Evolutionary conservation across 2,797 vertebrate species (phyloP).

Genomic region (Borostomias antarcticus): DNA sequence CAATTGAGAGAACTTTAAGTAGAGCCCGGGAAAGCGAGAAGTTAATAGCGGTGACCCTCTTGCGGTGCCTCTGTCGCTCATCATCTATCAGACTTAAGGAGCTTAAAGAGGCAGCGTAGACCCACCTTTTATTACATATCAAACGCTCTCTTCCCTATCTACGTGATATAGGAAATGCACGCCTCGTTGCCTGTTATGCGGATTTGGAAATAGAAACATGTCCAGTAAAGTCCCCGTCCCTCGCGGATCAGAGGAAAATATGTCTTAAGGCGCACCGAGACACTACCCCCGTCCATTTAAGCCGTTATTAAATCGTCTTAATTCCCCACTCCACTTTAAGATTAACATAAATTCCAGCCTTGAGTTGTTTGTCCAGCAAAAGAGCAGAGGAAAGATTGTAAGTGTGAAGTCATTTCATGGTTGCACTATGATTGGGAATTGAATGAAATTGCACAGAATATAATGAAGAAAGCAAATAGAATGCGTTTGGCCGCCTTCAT

Average conservation of each 20-base stretch:
- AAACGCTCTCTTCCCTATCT: slow-evolving; percentile 74
- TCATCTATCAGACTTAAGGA: slow-evolving; percentile 82
- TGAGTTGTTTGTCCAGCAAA: slow-evolving; percentile 59
- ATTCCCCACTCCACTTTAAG: slow-evolving; percentile 60
- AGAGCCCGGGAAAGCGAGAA: slow-evolving; percentile 73
- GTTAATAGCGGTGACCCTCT: slow-evolving; percentile 82
- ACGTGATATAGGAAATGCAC: slow-evolving; percentile 70
- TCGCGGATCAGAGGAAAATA: slow-evolving; percentile 70
- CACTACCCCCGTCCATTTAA: slow-evolving; percentile 64
- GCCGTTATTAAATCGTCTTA: slow-evolving; percentile 71
- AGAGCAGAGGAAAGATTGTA: slow-evolving; percentile 10
- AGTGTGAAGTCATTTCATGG: slow-evolving; percentile 37
- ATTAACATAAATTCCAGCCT: slow-evolving; percentile 53
- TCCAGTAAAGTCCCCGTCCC: slow-evolving; percentile 74
- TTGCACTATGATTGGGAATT: slow-evolving; percentile 43
- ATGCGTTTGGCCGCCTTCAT: neutral
- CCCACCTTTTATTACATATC: slow-evolving; percentile 77
- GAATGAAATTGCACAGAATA: slow-evolving; percentile 29
- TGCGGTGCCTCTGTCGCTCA: slow-evolving; percentile 79
- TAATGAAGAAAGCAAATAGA: slow-evolving; percentile 17
- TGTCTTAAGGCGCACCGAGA: slow-evolving; percentile 66
- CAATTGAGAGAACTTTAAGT: slow-evolving; percentile 81
- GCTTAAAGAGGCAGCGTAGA: slow-evolving; percentile 77
- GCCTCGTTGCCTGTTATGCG: slow-evolving; percentile 75
- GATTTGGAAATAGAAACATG: slow-evolving; percentile 76